phyloP scores from a whole-genome alignment of 2,113 vertebrate species.

The Balaeniceps rex region DNA sequence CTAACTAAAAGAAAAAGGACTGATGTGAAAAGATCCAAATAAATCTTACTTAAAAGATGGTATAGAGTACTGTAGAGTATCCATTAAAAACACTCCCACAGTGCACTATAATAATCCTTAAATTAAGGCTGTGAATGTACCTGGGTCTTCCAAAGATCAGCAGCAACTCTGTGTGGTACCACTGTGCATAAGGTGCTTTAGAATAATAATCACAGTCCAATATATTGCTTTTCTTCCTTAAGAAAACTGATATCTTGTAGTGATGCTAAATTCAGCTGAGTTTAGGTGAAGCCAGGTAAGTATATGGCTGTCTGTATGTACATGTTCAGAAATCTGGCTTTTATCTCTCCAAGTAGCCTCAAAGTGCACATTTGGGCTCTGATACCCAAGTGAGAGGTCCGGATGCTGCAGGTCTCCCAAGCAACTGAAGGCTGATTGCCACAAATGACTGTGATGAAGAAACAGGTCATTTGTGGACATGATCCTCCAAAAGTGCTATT shows the following conservation, averaged over 20 bases:
- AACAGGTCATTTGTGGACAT: neutral
- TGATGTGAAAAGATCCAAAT: neutral
- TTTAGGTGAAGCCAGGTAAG: neutral
- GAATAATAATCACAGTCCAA: neutral
- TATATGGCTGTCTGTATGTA: neutral
- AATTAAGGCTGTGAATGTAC: neutral
- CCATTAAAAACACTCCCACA: neutral
- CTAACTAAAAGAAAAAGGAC: neutral
- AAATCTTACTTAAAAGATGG: neutral
- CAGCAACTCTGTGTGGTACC: neutral
- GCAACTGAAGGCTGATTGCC: neutral
- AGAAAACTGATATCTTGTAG: neutral
- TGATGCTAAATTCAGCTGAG: conserved; percentile 14
- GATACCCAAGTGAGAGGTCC: neutral
- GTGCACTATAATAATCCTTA: neutral
- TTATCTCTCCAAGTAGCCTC: neutral
- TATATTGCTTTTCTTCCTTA: neutral
- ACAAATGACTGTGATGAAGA: neutral
- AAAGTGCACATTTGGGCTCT: neutral
- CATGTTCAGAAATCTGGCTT: conserved; percentile 4
- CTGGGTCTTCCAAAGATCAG: neutral
- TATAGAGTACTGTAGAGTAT: neutral
- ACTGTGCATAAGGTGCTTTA: neutral
- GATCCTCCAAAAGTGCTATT: neutral
- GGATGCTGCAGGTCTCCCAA: neutral